phyloP scores from a whole-genome alignment of 2,113 vertebrate genomes.

The Chionis minor region DNA sequence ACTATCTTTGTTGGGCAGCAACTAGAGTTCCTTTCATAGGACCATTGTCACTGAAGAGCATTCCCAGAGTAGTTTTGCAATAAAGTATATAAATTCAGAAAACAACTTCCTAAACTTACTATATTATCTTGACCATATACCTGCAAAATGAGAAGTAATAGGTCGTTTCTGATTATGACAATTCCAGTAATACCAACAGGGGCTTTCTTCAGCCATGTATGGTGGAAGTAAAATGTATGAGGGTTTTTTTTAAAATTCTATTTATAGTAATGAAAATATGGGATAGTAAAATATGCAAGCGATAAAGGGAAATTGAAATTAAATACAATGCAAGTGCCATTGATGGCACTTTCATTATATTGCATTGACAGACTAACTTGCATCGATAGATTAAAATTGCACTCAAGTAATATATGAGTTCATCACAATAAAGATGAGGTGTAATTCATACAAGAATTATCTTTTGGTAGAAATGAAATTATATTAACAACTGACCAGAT shows the following conservation, averaged over 20 bases:
- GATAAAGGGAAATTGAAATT: neutral
- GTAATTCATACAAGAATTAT: neutral
- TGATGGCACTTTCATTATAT: neutral
- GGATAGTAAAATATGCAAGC: neutral
- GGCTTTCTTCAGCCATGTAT: neutral
- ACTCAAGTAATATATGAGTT: neutral
- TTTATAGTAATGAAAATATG: neutral
- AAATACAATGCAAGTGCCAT: neutral
- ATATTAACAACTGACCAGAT: neutral
- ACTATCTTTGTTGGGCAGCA: neutral
- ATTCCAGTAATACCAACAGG: neutral
- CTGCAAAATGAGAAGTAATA: neutral
- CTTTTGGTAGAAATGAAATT: neutral
- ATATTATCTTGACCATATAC: neutral
- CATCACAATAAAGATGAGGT: neutral
- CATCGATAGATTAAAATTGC: neutral
- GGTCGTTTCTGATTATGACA: neutral
- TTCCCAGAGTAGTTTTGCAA: neutral
- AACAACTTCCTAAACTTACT: neutral
- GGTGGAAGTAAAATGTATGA: neutral
- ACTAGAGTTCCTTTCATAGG: neutral
- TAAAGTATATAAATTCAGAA: neutral
- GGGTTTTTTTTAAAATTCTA: neutral
- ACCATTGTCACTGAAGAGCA: neutral
- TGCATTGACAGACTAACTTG: neutral